Percentiles rank a stretch among this genome's conserved stretches.
These are phyloP conservation scores for Plebejus argus DNA, from an alignment of 2,888 invertebrate genomes.

Conservation along the genomic window DNA sequence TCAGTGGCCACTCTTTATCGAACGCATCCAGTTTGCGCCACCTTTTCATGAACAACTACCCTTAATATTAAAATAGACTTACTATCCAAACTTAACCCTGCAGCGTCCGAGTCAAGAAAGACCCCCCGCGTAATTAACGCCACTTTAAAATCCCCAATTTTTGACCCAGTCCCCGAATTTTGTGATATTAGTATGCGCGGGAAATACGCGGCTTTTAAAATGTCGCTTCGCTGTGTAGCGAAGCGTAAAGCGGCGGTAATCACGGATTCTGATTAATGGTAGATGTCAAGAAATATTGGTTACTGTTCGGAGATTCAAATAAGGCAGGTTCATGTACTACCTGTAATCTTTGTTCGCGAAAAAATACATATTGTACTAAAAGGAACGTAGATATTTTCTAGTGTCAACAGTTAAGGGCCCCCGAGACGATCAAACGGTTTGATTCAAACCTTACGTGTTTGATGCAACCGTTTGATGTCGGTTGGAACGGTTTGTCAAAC, in stretches of 20 bases:
- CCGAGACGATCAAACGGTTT: too few relatives aligned
- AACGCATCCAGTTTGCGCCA: too few relatives aligned
- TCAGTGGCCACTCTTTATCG: too few relatives aligned
- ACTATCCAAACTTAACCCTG: neutral
- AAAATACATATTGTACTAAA: too few relatives aligned
- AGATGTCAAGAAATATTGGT: neutral
- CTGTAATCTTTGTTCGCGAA: too few relatives aligned
- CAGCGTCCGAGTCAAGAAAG: neutral
- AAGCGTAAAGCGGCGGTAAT: neutral
- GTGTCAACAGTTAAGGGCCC: too few relatives aligned
- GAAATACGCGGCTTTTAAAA: neutral
- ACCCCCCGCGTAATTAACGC: neutral
- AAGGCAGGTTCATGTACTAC: too few relatives aligned
- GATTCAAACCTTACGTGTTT: too few relatives aligned
- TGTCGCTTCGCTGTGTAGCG: neutral
- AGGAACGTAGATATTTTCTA: too few relatives aligned
- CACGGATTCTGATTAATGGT: neutral
- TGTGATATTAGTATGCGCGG: neutral
- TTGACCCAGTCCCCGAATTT: neutral
- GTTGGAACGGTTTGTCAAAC: too few relatives aligned
- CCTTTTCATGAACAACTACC: too few relatives aligned
- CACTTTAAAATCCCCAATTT: neutral
- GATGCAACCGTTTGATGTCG: too few relatives aligned
- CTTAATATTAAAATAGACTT: neutral
- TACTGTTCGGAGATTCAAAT: neutral